Evolutionary conservation across 2,113 vertebrate genomes (phyloP).

Genomic region (Marmota monax): DNA sequence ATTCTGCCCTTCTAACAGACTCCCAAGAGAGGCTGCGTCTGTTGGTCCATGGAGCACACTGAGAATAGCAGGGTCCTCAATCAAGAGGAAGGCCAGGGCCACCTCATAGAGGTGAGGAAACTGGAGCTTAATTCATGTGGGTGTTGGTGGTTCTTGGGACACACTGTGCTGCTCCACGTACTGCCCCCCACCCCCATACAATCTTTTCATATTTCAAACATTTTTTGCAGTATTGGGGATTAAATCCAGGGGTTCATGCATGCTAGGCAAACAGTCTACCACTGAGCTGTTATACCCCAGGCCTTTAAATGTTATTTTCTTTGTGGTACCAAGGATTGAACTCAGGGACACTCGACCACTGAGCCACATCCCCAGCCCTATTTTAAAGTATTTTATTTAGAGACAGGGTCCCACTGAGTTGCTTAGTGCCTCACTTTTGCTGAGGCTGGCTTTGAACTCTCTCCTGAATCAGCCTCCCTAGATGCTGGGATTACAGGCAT

Average conservation of each 20-base stretch:
- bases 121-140: neutral
- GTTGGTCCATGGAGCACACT: no score
- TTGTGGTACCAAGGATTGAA: no score
- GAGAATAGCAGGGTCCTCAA: neutral
- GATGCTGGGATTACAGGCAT: no score
- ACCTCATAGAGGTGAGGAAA: neutral
- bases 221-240: neutral
- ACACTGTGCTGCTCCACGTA: rapidly evolving
- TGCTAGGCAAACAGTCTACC: neutral
- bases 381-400: no score
- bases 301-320: neutral
- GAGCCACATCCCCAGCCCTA: no score
- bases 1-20: neutral
- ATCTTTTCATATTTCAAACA: no score
- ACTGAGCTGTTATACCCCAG: neutral
- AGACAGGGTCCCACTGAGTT: no score
- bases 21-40: neutral
- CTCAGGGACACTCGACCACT: no score
- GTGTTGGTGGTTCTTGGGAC: neutral
- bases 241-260: neutral
- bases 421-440: no score
- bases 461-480: no score
- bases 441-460: no score
- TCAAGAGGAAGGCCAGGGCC: neutral
- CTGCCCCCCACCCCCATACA: no score